These are phyloP conservation scores for Cuculus canorus DNA, from an alignment of 2,797 vertebrate species.

Conservation along the genomic window DNA sequence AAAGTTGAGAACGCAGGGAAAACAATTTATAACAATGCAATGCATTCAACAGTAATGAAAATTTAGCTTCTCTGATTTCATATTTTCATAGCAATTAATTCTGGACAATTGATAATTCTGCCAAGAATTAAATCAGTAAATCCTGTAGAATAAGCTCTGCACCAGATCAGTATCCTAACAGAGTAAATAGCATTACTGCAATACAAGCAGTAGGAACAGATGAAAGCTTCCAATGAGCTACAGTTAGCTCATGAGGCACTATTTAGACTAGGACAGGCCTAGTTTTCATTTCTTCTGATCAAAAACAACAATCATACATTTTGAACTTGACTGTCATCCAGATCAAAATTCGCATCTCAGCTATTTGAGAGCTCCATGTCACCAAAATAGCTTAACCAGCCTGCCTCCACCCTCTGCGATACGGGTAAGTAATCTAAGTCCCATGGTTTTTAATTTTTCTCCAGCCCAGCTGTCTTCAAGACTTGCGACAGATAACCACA, in stretches of 20 bases:
- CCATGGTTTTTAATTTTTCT: neutral
- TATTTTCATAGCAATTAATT: slow-evolving; percentile 52
- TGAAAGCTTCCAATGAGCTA: neutral
- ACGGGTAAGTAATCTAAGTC: neutral
- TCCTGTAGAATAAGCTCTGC: slow-evolving; percentile 41
- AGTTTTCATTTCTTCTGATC: neutral
- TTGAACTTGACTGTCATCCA: neutral
- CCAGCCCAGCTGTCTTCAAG: neutral
- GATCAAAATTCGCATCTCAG: neutral
- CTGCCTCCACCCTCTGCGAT: neutral
- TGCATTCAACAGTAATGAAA: neutral
- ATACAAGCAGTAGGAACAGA: slow-evolving; percentile 12
- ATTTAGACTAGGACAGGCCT: neutral
- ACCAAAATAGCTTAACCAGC: neutral
- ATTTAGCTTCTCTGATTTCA: neutral
- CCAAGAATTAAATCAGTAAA: slow-evolving; percentile 31
- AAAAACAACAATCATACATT: rapidly evolving
- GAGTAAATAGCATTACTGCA: slow-evolving; percentile 42
- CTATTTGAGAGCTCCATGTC: neutral
- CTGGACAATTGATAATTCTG: slow-evolving; percentile 29
- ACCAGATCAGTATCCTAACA: neutral
- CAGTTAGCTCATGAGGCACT: neutral
- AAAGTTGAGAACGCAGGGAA: neutral
- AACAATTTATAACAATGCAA: neutral
- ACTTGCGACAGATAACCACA: rapidly evolving